Evolutionary conservation across 2,113 vertebrate species (phyloP), one percentile per base, ranked within the genome.

Genomic region (Eonycteris spelaea): DNA sequence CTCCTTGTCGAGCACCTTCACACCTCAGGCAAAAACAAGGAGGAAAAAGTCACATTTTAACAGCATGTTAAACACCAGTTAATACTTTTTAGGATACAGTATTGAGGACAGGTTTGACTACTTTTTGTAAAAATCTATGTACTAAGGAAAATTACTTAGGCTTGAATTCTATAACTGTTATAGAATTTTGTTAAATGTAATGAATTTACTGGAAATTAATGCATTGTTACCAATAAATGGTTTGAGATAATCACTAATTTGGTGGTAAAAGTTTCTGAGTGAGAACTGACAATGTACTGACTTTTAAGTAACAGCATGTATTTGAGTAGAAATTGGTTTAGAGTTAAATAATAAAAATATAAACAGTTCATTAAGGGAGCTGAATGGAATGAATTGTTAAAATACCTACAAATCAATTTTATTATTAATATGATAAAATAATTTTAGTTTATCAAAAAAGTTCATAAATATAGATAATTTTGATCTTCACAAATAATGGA

Each of bases 131-230:
- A 88, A 59, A 4, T 82, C 26, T 65, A 22, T 94, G 57, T 38
- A 68, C 63, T 92, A 89, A 86, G 43, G 30, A 91, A 91, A 48
- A 80, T 85, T 73, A 33, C n/a, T 86, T 90, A 87, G 38, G 38
- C 22, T 95, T 97, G 45, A 85, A 45, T 80, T 94, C 10, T 24
- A 2, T 63, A 79, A 43, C 53, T 80, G 12, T 26, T 67, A 30
- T 88, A 90, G 33, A 77, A 92, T 87, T 55, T 92, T 33, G 90
- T 63, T 90, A 79, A 95, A 86, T 89, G 7, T 15, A 95, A 88
- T 28, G 55, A 80, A 77, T 90, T 91, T 78, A 92, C 7, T 96
- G 65, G 38, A 97, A 97, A 92, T 67, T 22, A 90, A 77, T 45
- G n/a, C 35, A 19, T 40, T 89, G 3, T 71, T 90, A 38, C 26